Percentiles rank a stretch among this genome's conserved stretches.
Conservation (phyloP, 2,797 vertebrate species). For the Sylvilagus floridanus region DNA sequence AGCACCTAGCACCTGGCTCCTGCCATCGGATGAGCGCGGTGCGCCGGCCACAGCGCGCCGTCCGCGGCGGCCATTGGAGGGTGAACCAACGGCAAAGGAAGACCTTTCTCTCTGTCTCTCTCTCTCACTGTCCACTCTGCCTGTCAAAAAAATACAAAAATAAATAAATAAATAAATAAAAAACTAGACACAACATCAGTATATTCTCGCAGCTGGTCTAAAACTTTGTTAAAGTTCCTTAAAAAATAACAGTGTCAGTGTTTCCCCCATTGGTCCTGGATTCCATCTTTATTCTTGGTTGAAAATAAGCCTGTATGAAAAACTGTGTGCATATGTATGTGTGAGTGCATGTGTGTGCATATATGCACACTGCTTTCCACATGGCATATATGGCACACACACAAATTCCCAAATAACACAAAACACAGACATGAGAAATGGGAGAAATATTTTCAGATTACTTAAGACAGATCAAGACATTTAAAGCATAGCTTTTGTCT, state of each 20-base stretch:
- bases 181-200: neutral
- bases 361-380: no score
- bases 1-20: no score
- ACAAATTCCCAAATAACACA: slow-evolving; percentile 18
- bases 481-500: neutral
- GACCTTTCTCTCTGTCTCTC: no score
- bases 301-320: neutral
- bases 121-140: no score
- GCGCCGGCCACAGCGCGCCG: no score
- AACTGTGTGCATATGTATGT: neutral
- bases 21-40: no score
- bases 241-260: neutral
- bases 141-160: no score
- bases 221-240: neutral
- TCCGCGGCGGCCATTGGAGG: no score
- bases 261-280: neutral
- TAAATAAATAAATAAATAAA: no score
- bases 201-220: slow-evolving; percentile 14
- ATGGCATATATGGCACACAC: neutral
- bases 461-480: neutral
- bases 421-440: neutral
- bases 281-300: slow-evolving; percentile 22
- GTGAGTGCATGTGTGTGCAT: neutral
- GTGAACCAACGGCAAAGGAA: no score
- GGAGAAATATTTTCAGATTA: slow-evolving; percentile 7